Percentiles rank a stretch among this genome's conserved stretches.
Conservation (phyloP, 2,888 invertebrate species). For the Tanytarsus gracilentus region DNA sequence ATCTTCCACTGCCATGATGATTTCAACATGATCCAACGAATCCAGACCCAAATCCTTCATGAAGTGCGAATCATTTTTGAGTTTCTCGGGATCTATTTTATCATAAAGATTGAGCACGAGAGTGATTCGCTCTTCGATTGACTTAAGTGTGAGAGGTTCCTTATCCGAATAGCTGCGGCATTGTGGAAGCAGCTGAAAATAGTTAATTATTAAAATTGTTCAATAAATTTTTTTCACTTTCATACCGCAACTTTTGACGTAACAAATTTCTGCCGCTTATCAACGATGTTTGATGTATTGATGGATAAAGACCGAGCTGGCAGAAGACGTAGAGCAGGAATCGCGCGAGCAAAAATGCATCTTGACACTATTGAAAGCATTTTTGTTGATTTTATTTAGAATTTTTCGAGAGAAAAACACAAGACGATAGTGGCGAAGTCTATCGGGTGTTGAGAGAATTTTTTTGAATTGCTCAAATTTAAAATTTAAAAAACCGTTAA, state of each 20-base stretch:
- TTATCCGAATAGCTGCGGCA: slow-evolving; percentile 64
- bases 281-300: not conserved
- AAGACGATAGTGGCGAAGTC: not conserved
- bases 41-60: slow-evolving; percentile 95
- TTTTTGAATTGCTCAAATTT: no score
- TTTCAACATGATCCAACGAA: slow-evolving; percentile 97
- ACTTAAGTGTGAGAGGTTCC: slow-evolving; percentile 69
- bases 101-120: slow-evolving; percentile 96
- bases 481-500: no score
- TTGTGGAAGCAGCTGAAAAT: slow-evolving; percentile 30
- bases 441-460: not conserved
- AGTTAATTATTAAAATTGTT: not conserved
- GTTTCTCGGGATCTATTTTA: slow-evolving; percentile 87
- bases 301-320: slow-evolving; percentile 5
- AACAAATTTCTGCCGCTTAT: slow-evolving; percentile 14
- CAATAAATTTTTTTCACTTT: not conserved
- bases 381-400: not conserved
- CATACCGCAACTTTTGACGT: slow-evolving; percentile 18
- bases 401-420: not conserved
- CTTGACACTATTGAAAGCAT: not conserved
- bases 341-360: not conserved
- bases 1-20: slow-evolving; percentile 99
- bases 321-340: not conserved
- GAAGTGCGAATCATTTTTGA: slow-evolving; percentile 89
- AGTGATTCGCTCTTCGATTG: slow-evolving; percentile 80